Percentiles rank a stretch among this genome's conserved stretches.
Evolutionary conservation across 2,113 vertebrate genomes (phyloP).

Genomic region (Sciurus niger): DNA sequence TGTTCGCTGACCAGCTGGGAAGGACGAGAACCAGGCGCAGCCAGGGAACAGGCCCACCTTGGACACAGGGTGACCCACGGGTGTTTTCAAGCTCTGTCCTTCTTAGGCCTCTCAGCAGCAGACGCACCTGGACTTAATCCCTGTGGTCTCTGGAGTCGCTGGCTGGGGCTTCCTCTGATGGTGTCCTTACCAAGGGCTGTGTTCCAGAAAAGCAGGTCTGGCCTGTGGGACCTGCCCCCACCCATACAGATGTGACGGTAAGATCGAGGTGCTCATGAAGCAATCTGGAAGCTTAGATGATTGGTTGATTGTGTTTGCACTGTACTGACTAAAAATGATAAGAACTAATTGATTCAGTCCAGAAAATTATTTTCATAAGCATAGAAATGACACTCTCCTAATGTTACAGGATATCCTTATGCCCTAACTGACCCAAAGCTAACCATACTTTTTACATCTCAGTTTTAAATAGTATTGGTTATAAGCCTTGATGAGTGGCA

Average conservation of each 20-base stretch:
- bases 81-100: not conserved
- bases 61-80: not conserved
- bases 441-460: not conserved
- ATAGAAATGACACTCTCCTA: conserved; percentile 10
- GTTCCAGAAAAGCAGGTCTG: not conserved
- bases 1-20: not conserved
- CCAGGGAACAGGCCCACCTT: too few species aligned
- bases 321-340: not conserved
- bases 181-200: not conserved
- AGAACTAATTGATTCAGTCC: not conserved
- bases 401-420: not conserved
- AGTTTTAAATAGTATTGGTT: not conserved
- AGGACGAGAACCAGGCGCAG: not conserved
- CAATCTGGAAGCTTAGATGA: not conserved
- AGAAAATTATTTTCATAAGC: not conserved
- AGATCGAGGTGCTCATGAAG: not conserved
- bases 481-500: not conserved
- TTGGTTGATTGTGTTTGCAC: not conserved
- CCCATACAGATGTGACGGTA: not conserved
- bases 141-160: not conserved
- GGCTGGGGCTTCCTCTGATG: not conserved
- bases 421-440: not conserved
- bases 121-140: not conserved
- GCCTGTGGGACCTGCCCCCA: not conserved
- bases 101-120: not conserved